Evolutionary conservation across 2,113 vertebrate genomes (phyloP).

Genomic region (Passer domesticus): DNA sequence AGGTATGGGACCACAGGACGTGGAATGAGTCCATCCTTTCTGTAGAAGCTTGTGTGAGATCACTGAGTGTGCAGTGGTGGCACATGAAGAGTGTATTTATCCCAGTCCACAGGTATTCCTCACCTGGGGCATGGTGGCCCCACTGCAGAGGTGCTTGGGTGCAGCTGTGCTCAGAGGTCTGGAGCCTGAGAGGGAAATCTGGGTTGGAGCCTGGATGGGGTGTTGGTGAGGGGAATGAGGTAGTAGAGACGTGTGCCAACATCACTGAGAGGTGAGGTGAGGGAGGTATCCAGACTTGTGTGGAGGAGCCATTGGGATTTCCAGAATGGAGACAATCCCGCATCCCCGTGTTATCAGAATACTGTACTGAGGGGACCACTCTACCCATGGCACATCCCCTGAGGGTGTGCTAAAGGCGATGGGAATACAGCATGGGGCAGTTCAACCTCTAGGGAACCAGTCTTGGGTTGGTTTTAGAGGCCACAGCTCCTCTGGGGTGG

Average conservation of each 20-base stretch:
- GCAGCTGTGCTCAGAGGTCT: background rate
- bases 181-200: background rate
- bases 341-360: rapidly evolving
- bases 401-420: background rate
- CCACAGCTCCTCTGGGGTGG: background rate
- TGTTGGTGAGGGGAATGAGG: background rate
- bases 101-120: background rate
- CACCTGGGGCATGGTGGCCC: no score
- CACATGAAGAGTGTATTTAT: background rate
- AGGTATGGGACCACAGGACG: rapidly evolving
- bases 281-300: background rate
- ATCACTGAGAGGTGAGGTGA: background rate
- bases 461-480: background rate
- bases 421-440: no score
- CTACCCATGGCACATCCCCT: background rate
- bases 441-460: background rate
- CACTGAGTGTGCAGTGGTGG: rapidly evolving
- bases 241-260: background rate
- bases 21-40: background rate
- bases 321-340: background rate
- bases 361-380: rapidly evolving
- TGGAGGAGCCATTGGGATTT: background rate
- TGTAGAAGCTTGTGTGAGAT: background rate
- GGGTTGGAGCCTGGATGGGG: rapidly evolving
- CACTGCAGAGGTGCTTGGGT: rapidly evolving